Conservation (phyloP, 2,888 invertebrate species). For the Flabesymbios commensalis region DNA sequence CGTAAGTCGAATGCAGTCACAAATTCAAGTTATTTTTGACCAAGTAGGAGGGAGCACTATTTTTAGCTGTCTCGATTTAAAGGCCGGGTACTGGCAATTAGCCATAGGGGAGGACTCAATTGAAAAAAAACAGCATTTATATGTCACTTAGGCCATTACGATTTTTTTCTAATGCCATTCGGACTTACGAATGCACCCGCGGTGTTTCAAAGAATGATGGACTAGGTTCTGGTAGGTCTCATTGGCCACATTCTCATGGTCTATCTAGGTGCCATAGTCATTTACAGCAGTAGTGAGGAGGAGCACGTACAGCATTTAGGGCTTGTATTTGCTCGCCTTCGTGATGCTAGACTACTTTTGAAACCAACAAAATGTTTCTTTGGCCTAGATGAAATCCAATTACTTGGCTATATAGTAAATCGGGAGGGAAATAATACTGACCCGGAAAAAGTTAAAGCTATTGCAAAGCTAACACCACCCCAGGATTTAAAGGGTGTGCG, state of each 20-base stretch:
- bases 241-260: too few relatives aligned
- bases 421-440: conserved; percentile 6
- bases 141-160: conserved; percentile 10
- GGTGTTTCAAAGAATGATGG: conserved; percentile 10
- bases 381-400: conserved; percentile 1
- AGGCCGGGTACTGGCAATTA: conserved; percentile 10
- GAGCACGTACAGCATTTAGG: too few relatives aligned
- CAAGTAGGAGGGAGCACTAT: not conserved
- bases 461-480: not conserved
- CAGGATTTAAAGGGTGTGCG: not conserved
- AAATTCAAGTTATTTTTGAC: conserved; percentile 17
- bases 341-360: too few relatives aligned
- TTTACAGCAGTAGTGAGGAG: too few relatives aligned
- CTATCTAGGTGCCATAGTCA: too few relatives aligned
- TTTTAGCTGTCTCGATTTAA: conserved; percentile 7
- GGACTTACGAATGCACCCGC: conserved; percentile 16
- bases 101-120: conserved; percentile 1
- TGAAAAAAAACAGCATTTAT: conserved; percentile 13
- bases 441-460: conserved; percentile 12
- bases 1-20: conserved; percentile 13
- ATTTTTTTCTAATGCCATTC: conserved; percentile 14
- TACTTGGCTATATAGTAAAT: conserved; percentile 2
- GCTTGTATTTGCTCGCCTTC: too few relatives aligned
- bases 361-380: too few relatives aligned
- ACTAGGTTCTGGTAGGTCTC: conserved; percentile 2